These are phyloP conservation scores for Gallinago media DNA, from an alignment of 2,113 vertebrate genomes.

Conservation along the genomic window DNA sequence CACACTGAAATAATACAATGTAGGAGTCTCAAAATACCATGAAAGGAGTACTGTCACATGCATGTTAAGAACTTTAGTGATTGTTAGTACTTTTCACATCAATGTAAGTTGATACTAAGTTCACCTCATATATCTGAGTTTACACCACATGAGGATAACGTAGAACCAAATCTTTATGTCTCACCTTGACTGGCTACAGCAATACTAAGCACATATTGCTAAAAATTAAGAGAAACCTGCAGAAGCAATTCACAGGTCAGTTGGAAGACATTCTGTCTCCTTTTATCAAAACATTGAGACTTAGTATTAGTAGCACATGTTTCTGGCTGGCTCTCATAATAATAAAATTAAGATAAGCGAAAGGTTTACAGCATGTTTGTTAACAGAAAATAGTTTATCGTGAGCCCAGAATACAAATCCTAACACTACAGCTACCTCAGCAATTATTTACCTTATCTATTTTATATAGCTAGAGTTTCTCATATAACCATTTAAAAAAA, in stretches of 20 bases:
- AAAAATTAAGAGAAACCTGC: neutral
- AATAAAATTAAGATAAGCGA: neutral
- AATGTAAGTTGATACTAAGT: neutral
- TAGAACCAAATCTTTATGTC: neutral
- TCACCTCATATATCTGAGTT: neutral
- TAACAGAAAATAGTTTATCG: neutral
- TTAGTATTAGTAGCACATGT: neutral
- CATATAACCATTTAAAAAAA: neutral
- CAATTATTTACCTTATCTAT: neutral
- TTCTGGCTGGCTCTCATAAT: neutral
- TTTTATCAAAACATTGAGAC: neutral
- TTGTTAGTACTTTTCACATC: neutral
- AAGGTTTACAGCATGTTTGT: neutral
- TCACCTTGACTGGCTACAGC: neutral
- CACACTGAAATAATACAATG: neutral
- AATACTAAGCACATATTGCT: neutral
- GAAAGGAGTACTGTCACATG: neutral
- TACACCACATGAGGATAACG: accelerated
- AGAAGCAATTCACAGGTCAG: neutral
- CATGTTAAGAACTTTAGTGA: neutral
- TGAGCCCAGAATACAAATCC: neutral
- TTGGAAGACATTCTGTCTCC: neutral
- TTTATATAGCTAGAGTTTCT: neutral
- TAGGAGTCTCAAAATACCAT: neutral
- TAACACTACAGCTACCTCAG: neutral